Base-by-base conservation (phyloP, 2,797 vertebrate genomes). In the Acomys russatus region DNA sequence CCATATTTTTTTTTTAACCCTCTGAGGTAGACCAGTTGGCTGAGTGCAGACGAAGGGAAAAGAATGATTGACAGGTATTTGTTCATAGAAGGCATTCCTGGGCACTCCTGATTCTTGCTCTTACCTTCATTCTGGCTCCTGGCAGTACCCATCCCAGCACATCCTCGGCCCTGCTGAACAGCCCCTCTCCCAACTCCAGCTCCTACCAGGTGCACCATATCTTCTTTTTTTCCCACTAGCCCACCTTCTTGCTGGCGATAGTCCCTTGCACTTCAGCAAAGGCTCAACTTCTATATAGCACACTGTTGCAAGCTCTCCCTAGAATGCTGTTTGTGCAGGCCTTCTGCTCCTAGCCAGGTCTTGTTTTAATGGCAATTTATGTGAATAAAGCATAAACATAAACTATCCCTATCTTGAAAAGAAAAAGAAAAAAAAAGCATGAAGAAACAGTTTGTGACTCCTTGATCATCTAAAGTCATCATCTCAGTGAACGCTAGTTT, bases 11-110 rank as follows among this genome's bases (percentile, higher is more conserved):
- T 64, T 54, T 38, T 38, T 44, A 44, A 22, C 17, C 51, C 25
- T 28, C 49, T 8, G 10, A 74, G 0, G 0, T 25, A 25, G 14
- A 4, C n/a, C 59, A 0, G 0, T n/a, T 44, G 49, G 35, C 12
- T 30, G 56, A 25, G 18, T 18, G 1, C 3, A n/a, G 8, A 28
- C 54, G 11, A 14, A 18, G 2, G 59, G 30, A 0, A 51, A 15
- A 30, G 38, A 15, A 33, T 38, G 66, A n/a, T 30, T 56, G 73
- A 44, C 0, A 9, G 38, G 5, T 23, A 8, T 33, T 9, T 38
- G 25, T 18, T 80, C 33, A 49, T 1, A 70, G 56, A 84, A 18
- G 22, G 11, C 22, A 7, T 9, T 33, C 38, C 25, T 49, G 28
- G 9, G 18, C 49, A 4, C n/a, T 28, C 9, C 1, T 74, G 61